Conservation (phyloP, 2,113 vertebrate genomes). For the Talpa occidentalis region DNA sequence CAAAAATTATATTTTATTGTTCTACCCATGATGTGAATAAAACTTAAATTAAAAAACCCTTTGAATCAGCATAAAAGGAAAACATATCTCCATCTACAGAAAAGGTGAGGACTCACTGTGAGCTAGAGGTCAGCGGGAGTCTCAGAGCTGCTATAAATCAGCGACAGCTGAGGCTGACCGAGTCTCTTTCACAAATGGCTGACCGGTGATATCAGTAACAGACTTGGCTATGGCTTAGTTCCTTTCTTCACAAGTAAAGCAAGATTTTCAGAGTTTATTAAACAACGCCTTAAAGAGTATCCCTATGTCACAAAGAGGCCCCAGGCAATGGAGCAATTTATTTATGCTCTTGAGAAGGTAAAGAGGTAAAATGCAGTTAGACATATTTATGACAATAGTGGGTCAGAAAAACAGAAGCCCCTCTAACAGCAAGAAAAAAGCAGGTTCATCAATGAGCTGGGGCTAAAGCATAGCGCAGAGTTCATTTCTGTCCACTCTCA, state of each 20-base stretch:
- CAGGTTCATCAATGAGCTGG: conserved; percentile 80
- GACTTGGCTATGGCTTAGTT: neutral
- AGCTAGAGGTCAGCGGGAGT: neutral
- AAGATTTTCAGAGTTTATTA: conserved; percentile 48
- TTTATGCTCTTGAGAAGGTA: conserved; percentile 84
- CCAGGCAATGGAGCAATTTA: conserved; percentile 62
- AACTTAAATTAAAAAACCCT: neutral
- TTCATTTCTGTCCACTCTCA: conserved; percentile 80
- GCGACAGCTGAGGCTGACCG: neutral
- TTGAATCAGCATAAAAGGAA: neutral
- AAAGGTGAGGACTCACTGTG: neutral
- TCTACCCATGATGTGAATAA: neutral
- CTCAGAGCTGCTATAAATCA: neutral
- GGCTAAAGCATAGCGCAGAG: conserved; percentile 77
- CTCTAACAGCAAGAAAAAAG: conserved; percentile 87
- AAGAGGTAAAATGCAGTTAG: conserved; percentile 82
- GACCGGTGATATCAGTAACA: neutral
- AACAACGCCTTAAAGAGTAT: conserved; percentile 48
- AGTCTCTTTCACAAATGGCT: neutral
- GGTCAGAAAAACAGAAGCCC: conserved; percentile 81
- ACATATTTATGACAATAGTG: conserved; percentile 84
- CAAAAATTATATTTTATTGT: neutral
- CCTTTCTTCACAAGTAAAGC: neutral
- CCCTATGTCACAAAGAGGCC: conserved; percentile 20
- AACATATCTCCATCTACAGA: neutral